Base-by-base conservation (phyloP, 2,113 vertebrate species). In the Pycnonotus jocosus region DNA sequence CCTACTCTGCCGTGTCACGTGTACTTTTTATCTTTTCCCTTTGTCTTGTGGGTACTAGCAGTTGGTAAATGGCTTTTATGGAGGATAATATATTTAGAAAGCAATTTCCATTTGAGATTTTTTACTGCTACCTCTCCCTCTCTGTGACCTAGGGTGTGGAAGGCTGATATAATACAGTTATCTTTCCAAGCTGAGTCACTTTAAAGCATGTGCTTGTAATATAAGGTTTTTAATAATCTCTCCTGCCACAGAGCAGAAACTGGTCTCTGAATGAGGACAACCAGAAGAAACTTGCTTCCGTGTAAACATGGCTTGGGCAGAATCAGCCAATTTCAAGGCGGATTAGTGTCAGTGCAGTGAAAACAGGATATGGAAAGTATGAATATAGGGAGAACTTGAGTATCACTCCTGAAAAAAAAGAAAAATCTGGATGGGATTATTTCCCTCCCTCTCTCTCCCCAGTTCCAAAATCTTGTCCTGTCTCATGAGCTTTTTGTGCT, bases 281-380 rank as follows among this genome's bases (percentile, higher is more conserved):
- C 86, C 94, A 95, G 93, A 96, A 97, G 97, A 97, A 97, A 92
- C 93, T 97, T 44, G 33, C 92, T 97, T 97, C 89, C 10, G 2
- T 97, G 94, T 97, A 97, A 97, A 97, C 92, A 95, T 77, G 97
- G 71, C 90, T 97, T 88, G 92, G 93, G 82, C 64, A 83, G 93
- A 98, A 97, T 97, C 97, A 97, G 94, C 93, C 97, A 98, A 96
- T 98, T 98, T 98, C 97, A 98, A 97, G 97, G 97, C 7, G 74
- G 96, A 97, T 98, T 97, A 98, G 91, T 95, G 96, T 97, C 97
- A 97, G 79, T 13, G 38, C 79, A 91, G 84, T 91, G 94, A 97
- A 92, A 97, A 93, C 78, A 74, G 94, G 94, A 91, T 97, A 97
- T 96, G 73, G 69, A 17, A 93, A 70, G 83, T 83, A 81, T 95